Conservation (phyloP, 2,113 vertebrate species). For the Rana temporaria region DNA sequence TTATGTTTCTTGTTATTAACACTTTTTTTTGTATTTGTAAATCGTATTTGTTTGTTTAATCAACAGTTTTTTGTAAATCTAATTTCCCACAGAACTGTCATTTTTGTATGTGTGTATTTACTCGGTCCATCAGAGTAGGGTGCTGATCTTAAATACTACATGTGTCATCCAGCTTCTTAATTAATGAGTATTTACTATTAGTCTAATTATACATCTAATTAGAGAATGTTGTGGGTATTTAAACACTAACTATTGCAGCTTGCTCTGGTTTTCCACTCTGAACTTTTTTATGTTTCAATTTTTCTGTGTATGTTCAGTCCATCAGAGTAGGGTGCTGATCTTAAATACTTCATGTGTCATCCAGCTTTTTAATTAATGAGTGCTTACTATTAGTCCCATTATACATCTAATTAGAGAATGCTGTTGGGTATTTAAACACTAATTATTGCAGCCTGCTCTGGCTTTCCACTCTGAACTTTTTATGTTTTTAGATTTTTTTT, state of each 20-base stretch:
- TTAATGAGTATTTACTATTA: conserved; percentile 22
- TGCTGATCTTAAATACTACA: conserved; percentile 12
- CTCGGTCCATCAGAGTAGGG: not conserved
- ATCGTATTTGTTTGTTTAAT: no score
- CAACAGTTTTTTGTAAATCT: no score
- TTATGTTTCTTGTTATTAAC: no score
- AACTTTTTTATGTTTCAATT: conserved; percentile 15
- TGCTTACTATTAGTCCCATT: conserved; percentile 17
- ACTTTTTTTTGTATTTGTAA: no score
- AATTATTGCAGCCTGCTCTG: conserved; percentile 16
- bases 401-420: conserved; percentile 29
- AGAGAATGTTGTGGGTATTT: not conserved
- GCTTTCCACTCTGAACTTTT: conserved; percentile 34
- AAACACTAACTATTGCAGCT: conserved; percentile 7
- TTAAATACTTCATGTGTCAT: conserved; percentile 27
- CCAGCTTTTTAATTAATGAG: conserved; percentile 24
- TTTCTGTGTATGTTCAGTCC: not conserved
- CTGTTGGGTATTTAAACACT: not conserved
- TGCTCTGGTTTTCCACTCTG: conserved; percentile 3
- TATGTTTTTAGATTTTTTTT: not conserved
- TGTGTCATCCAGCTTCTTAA: conserved; percentile 17
- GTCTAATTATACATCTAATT: conserved; percentile 31
- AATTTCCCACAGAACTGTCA: no score
- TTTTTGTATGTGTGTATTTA: not conserved
- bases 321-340: not conserved